Evolutionary conservation across 2,113 vertebrate species (phyloP), one percentile per base, ranked within the genome.

Genomic region (Morphnarchus princeps): DNA sequence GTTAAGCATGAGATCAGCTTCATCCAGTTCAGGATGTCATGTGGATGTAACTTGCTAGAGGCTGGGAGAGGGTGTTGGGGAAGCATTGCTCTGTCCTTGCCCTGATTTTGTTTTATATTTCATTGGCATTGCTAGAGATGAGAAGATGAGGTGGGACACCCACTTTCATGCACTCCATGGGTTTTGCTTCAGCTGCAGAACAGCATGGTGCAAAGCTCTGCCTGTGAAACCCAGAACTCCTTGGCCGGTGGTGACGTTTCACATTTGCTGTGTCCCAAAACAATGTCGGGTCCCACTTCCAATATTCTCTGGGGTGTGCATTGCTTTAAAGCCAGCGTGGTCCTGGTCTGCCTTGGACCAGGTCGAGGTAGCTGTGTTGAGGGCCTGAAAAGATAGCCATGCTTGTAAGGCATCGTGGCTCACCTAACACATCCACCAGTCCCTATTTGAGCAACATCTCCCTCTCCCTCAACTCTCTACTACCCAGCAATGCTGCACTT

Each of bases 221-320:
- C 17, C 21, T 0, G 0, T 52, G 61, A 47, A 93, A 20, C 16
- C 8, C 65, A 55, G 29, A 21, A 21, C 4, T 34, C 31, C 26
- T 38, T 26, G 40, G 42, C 22, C 15, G 49, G 14, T 0, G 0
- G 10, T 34, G 52, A 36, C 2, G 0, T 83, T 87, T 49, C 36
- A 10, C 3, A 4, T 81, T 87, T 43, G 29, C 42, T 72, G 26
- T 31, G 4, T 32, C n/a, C 22, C 34, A n/a, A 52, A 49, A 26
- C 13, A 47, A 9, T 9, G 2, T 0, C 2, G 1, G 19, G 9
- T 10, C 10, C 40, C 58, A 31, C 20, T 65, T 36, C 26, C 52
- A 52, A 0, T 11, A 6, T 36, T 63, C 47, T 52, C 11, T 21
- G 43, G 24, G 15, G 7, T 20, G 9, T 34, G 16, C 17, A 16